These are phyloP conservation scores for Misgurnus anguillicaudatus DNA, from an alignment of 2,113 vertebrate genomes.

Conservation along the genomic window DNA sequence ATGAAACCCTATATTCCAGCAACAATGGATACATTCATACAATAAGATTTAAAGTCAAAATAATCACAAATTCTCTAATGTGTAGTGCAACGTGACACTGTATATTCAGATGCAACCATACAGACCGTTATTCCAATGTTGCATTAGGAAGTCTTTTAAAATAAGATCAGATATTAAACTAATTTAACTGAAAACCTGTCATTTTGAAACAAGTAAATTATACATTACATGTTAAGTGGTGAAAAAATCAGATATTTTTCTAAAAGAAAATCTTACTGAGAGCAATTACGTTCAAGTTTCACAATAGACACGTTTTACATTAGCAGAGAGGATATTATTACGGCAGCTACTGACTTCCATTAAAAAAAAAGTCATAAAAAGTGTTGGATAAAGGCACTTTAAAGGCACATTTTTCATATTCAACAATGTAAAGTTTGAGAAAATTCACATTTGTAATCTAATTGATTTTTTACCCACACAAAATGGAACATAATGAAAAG, in stretches of 20 bases:
- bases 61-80: background rate
- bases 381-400: conserved; percentile 38
- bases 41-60: background rate
- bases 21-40: background rate
- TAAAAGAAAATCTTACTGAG: conserved; percentile 21
- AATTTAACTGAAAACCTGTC: conserved; percentile 15
- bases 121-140: background rate
- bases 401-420: no score
- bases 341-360: conserved; percentile 59
- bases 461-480: no score
- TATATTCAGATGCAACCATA: background rate
- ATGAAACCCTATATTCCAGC: background rate
- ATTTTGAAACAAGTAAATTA: conserved; percentile 31
- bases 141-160: background rate
- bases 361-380: conserved; percentile 41
- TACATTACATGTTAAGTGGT: conserved; percentile 19
- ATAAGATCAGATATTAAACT: conserved; percentile 10
- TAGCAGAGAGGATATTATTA: conserved; percentile 61
- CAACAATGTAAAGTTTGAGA: no score
- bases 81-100: background rate
- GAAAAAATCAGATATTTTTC: conserved; percentile 13
- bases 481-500: no score
- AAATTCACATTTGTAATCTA: no score
- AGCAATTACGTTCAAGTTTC: conserved; percentile 62
- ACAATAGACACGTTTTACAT: conserved; percentile 61